A percentile compares a stretch with the other conserved stretches of the same genome.
Evolutionary conservation across 1,140 invertebrate species (phyloP).

Genomic region (Meloidogyne floridensis): DNA sequence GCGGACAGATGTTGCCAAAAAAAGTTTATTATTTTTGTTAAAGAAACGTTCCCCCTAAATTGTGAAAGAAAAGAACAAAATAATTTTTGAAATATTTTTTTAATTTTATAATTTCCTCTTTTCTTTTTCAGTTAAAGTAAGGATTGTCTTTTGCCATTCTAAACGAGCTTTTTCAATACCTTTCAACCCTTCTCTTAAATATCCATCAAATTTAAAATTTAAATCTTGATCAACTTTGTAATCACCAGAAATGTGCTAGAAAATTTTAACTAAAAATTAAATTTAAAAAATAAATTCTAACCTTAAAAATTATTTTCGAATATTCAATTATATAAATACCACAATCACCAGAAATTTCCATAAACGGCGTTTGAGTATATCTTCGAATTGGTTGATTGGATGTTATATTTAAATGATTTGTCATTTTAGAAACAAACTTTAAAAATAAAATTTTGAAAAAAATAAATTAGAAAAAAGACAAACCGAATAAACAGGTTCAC

Average conservation of each 20-base stretch:
- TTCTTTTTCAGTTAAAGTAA: neutral
- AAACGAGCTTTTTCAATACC: neutral
- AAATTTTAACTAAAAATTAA: neutral
- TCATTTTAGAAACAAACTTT: constrained; percentile 1
- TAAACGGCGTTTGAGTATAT: neutral
- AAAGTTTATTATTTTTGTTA: too few species aligned
- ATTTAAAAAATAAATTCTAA: neutral
- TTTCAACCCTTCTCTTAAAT: neutral
- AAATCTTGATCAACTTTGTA: neutral
- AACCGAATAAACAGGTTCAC: neutral
- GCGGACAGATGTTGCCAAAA: too few species aligned
- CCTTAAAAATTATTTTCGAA: constrained; percentile 14
- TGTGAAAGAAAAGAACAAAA: too few species aligned
- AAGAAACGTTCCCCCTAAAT: too few species aligned
- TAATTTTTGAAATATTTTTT: neutral
- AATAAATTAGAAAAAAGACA: neutral
- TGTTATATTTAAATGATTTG: constrained; percentile 8
- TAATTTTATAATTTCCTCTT: neutral
- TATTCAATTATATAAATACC: constrained; percentile 24
- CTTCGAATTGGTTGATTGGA: neutral
- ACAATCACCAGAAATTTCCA: constrained; percentile 15
- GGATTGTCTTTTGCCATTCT: neutral
- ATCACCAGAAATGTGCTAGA: neutral
- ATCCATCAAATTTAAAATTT: neutral
- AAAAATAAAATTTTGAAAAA: neutral